These are phyloP conservation scores for Myotis yumanensis DNA, from an alignment of 2,113 vertebrate species.

Conservation along the genomic window DNA sequence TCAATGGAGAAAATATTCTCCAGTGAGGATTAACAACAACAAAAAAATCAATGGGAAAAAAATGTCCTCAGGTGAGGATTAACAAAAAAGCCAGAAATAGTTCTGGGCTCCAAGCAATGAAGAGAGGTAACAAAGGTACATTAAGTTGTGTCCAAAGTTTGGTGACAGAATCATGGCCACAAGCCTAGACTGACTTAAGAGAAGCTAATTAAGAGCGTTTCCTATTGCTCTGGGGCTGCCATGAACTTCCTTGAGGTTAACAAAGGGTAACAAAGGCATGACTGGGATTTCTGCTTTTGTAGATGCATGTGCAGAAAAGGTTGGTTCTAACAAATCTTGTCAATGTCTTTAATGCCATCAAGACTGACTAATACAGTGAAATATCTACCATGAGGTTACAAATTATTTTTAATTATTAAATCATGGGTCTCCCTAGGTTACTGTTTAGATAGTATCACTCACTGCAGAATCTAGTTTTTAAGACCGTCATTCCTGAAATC, in stretches of 20 bases:
- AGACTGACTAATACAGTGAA: slow-evolving; percentile 68
- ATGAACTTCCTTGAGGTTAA: slow-evolving; percentile 52
- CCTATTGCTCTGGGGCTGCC: slow-evolving; percentile 8
- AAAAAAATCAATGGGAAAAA: no score
- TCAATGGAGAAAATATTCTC: no score
- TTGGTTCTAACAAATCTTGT: slow-evolving; percentile 71
- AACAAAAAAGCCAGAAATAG: slow-evolving; percentile 8
- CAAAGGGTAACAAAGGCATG: slow-evolving; percentile 45
- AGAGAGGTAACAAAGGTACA: slow-evolving; percentile 23
- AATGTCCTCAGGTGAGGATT: no score
- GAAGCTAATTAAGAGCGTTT: slow-evolving; percentile 40
- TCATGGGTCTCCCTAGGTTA: slow-evolving; percentile 34
- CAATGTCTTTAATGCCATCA: slow-evolving; percentile 77
- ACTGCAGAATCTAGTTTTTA: slow-evolving; percentile 65
- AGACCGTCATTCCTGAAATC: slow-evolving; percentile 76
- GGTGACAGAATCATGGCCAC: not conserved
- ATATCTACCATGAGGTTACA: slow-evolving; percentile 60
- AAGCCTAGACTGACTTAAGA: slow-evolving; percentile 12
- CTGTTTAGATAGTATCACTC: slow-evolving; percentile 59
- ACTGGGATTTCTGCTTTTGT: slow-evolving; percentile 64
- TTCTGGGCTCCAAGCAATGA: not conserved
- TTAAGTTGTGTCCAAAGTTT: not conserved
- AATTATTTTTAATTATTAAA: slow-evolving; percentile 77
- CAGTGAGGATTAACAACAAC: no score
- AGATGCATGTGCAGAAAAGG: slow-evolving; percentile 70